Evolutionary conservation across 1,140 invertebrate species (phyloP).

Genomic region (Drosophila asahinai): DNA sequence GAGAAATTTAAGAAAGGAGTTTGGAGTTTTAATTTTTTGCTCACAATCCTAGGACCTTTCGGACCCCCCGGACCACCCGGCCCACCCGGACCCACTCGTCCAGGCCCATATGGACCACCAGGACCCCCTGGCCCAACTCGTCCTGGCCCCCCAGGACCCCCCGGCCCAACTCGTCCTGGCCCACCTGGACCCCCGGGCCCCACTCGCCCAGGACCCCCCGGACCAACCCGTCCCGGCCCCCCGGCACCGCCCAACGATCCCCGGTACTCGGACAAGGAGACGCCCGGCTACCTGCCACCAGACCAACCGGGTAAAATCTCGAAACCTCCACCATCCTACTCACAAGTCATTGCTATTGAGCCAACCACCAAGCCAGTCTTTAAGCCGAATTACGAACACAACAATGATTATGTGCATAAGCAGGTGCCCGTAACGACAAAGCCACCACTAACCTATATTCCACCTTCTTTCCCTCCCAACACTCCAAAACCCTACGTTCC

Average conservation of each 20-base stretch:
- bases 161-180: conserved; percentile 11
- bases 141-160: conserved; percentile 60
- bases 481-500: conserved; percentile 60
- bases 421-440: conserved; percentile 58
- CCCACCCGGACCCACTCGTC: conserved; percentile 51
- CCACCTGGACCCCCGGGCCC: conserved; percentile 15
- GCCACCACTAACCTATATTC: conserved; percentile 80
- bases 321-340: conserved; percentile 46
- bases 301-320: conserved; percentile 71
- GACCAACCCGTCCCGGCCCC: conserved; percentile 37
- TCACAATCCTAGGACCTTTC: conserved; percentile 12
- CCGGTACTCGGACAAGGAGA: conserved; percentile 73
- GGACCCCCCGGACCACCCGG: conserved; percentile 75
- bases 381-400: conserved; percentile 72
- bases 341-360: conserved; percentile 55
- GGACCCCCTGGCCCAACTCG: conserved; percentile 55
- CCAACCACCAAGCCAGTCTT: conserved; percentile 52
- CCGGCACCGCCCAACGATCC: conserved; percentile 61
- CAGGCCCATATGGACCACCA: conserved; percentile 62
- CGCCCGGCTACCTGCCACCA: conserved; percentile 80
- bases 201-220: conserved; percentile 31
- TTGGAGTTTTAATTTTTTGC: neutral
- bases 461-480: conserved; percentile 70
- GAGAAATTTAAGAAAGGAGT: too few species aligned
- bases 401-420: conserved; percentile 74